A percentile compares a stretch with the other conserved stretches of the same genome.
Evolutionary conservation across 2,113 vertebrate genomes (phyloP).

Genomic region (Hyperoodon ampullatus): DNA sequence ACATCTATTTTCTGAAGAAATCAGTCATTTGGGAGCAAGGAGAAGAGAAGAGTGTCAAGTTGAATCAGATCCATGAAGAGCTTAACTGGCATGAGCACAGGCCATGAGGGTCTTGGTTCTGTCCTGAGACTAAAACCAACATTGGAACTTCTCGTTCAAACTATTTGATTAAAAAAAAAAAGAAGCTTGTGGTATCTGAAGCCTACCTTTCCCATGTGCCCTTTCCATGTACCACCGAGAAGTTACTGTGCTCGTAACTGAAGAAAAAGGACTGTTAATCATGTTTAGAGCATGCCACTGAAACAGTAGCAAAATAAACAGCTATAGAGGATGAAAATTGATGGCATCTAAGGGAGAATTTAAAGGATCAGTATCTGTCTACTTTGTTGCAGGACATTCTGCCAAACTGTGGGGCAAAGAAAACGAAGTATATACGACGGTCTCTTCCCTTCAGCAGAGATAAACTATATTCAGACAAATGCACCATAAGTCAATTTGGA

Average conservation of each 20-base stretch:
- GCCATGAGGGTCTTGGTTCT: not conserved
- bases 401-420: not conserved
- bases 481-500: not conserved
- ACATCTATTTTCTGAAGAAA: not conserved
- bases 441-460: not conserved
- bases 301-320: slow-evolving; percentile 47
- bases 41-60: not conserved
- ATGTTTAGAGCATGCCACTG: slow-evolving; percentile 38
- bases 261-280: slow-evolving; percentile 43
- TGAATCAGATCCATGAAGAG: not conserved
- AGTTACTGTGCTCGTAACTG: not conserved
- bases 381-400: not conserved
- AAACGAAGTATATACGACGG: not conserved
- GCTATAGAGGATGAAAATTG: slow-evolving; percentile 31
- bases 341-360: not conserved
- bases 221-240: slow-evolving; percentile 19
- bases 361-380: not conserved
- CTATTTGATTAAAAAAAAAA: not conserved
- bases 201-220: not conserved
- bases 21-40: not conserved
- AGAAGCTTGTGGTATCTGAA: not conserved
- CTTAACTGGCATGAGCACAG: not conserved
- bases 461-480: not conserved
- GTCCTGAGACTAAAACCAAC: not conserved
- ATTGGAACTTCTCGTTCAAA: not conserved